phyloP scores from a whole-genome alignment of 2,797 vertebrate species.

The Clarias pachynema region DNA sequence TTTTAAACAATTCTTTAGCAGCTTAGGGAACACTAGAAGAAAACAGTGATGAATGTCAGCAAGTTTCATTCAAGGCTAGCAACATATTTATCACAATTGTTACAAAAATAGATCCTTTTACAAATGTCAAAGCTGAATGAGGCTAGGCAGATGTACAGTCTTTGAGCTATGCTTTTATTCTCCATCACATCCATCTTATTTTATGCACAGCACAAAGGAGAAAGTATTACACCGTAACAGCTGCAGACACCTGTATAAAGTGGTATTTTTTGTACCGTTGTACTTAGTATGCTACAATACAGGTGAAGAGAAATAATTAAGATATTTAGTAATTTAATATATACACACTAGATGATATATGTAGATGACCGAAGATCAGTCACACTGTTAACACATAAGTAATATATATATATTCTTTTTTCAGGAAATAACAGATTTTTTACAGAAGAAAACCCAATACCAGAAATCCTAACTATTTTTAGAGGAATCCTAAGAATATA shows the following conservation, averaged over 20 bases:
- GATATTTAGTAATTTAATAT: background rate
- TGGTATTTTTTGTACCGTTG: conserved; percentile 73
- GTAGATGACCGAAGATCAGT: background rate
- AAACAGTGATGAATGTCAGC: conserved; percentile 12
- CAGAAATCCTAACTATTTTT: too few relatives aligned
- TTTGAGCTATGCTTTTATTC: conserved; percentile 59
- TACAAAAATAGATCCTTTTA: background rate
- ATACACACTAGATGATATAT: too few relatives aligned
- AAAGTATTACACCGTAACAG: conserved; percentile 74
- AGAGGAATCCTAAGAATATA: background rate
- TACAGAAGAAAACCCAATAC: background rate
- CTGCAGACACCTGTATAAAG: conserved; percentile 69
- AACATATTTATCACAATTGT: background rate
- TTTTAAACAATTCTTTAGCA: background rate
- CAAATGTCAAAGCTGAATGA: conserved; percentile 7
- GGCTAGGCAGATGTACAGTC: conserved; percentile 5
- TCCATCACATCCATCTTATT: conserved; percentile 51
- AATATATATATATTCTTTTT: background rate
- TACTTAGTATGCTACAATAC: conserved; percentile 57
- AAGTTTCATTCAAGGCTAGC: background rate
- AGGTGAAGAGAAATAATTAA: background rate
- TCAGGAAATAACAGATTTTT: background rate
- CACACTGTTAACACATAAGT: background rate
- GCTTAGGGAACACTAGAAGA: conserved; percentile 10
- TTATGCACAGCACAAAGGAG: conserved; percentile 65